These are phyloP conservation scores for Ciconia nigra DNA, from an alignment of 2,797 vertebrate species.

Conservation along the genomic window DNA sequence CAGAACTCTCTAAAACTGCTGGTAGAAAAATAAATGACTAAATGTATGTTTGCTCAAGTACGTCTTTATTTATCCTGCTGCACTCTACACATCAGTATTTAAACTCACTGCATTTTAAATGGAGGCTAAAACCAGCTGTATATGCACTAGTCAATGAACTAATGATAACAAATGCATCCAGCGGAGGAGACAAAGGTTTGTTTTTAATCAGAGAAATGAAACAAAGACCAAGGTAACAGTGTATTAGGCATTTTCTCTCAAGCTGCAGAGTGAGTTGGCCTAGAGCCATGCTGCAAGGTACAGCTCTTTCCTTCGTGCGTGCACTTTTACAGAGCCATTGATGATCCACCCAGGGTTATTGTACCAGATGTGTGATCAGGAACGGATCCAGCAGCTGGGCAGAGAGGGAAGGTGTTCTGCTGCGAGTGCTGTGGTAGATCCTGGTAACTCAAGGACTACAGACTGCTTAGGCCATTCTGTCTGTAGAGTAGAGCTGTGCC, in stretches of 20 bases:
- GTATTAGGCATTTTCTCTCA: not conserved
- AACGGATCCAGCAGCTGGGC: not conserved
- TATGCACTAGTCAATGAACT: not conserved
- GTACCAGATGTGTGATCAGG: not conserved
- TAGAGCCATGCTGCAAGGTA: not conserved
- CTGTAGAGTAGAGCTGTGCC: not conserved
- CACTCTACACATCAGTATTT: not conserved
- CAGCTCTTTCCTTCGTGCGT: fast-evolving
- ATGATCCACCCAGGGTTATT: not conserved
- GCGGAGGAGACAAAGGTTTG: not conserved
- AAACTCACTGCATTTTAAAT: constrained; percentile 9
- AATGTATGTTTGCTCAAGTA: constrained; percentile 35
- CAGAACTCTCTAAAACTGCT: constrained; percentile 21
- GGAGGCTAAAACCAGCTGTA: not conserved
- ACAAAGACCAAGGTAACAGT: not conserved
- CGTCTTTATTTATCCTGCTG: constrained; percentile 43
- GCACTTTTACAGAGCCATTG: not conserved
- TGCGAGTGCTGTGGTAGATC: not conserved
- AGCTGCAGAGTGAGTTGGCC: not conserved
- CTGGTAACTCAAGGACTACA: not conserved
- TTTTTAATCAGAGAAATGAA: not conserved
- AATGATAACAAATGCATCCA: not conserved
- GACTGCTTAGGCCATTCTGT: not conserved
- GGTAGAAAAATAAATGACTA: constrained; percentile 54
- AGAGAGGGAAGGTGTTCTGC: not conserved